phyloP scores from a whole-genome alignment of 2,113 vertebrate species.

The Acinonyx jubatus region DNA sequence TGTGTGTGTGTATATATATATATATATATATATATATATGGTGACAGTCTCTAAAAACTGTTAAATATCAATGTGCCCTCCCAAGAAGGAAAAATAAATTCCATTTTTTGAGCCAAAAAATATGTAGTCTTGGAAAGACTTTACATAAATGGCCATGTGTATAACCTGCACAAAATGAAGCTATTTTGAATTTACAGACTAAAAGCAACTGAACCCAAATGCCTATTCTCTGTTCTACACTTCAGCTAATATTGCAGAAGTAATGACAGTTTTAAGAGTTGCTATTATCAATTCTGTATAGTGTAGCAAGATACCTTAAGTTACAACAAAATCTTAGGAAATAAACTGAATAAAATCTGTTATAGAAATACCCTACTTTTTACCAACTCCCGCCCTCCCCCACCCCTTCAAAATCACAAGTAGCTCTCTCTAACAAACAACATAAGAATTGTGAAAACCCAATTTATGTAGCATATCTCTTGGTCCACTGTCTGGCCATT shows the following conservation, averaged over 20 bases:
- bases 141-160: constrained; percentile 59
- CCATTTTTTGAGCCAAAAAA: constrained; percentile 76
- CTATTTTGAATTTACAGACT: constrained; percentile 60
- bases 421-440: constrained; percentile 87
- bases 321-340: constrained; percentile 94
- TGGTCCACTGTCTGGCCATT: constrained; percentile 97
- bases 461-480: constrained; percentile 94
- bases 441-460: constrained; percentile 74
- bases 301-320: constrained; percentile 94
- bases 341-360: constrained; percentile 96
- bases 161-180: not conserved
- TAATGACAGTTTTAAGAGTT: not conserved
- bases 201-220: constrained; percentile 82
- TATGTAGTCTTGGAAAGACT: constrained; percentile 76
- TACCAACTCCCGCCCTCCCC: constrained; percentile 81
- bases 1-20: too few species aligned
- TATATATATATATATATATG: constrained; percentile 69
- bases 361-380: constrained; percentile 89
- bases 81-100: constrained; percentile 70
- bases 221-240: constrained; percentile 83
- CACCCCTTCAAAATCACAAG: constrained; percentile 85
- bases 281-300: constrained; percentile 84
- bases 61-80: constrained; percentile 83
- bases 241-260: constrained; percentile 84
- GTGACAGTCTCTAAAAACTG: constrained; percentile 82